phyloP scores from a whole-genome alignment of 2,888 invertebrate species.

The Agrilus biguttatus region DNA sequence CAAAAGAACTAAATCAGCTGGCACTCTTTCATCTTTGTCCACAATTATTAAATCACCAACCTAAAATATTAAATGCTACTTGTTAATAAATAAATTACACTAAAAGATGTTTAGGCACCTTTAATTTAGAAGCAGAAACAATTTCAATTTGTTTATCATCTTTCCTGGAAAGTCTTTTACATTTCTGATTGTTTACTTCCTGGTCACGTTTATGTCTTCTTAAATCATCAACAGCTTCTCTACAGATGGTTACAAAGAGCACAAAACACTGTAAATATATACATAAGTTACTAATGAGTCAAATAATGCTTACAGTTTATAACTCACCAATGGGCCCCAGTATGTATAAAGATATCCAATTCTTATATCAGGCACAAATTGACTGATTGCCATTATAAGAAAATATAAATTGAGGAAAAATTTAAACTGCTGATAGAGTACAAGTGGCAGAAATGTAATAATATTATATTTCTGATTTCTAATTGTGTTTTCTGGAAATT shows the following conservation, averaged over 20 bases:
- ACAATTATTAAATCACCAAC: constrained; percentile 68
- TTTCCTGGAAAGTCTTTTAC: constrained; percentile 59
- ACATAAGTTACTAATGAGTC: background rate
- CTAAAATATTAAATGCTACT: constrained; percentile 8
- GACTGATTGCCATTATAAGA: constrained; percentile 92
- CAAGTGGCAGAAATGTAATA: constrained; percentile 77
- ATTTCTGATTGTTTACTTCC: constrained; percentile 91
- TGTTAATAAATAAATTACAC: background rate
- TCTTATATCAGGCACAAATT: constrained; percentile 92
- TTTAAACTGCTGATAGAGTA: constrained; percentile 96
- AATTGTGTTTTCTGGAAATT: constrained; percentile 89
- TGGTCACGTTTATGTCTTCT: constrained; percentile 83
- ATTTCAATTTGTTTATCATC: constrained; percentile 42
- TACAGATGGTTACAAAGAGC: constrained; percentile 83
- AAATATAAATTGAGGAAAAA: constrained; percentile 98
- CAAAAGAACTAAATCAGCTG: constrained; percentile 90
- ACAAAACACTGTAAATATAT: constrained; percentile 63
- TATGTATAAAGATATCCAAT: constrained; percentile 98
- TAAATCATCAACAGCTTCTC: constrained; percentile 95
- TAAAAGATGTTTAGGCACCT: constrained; percentile 32
- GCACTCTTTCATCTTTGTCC: constrained; percentile 94
- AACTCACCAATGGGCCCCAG: constrained; percentile 84
- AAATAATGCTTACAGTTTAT: background rate
- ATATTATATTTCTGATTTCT: constrained; percentile 97
- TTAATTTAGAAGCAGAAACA: constrained; percentile 75